Percentiles rank a stretch among this genome's conserved stretches.
These are phyloP conservation scores for Epirrhoe alternata DNA, from an alignment of 2,888 invertebrate genomes.

Conservation along the genomic window DNA sequence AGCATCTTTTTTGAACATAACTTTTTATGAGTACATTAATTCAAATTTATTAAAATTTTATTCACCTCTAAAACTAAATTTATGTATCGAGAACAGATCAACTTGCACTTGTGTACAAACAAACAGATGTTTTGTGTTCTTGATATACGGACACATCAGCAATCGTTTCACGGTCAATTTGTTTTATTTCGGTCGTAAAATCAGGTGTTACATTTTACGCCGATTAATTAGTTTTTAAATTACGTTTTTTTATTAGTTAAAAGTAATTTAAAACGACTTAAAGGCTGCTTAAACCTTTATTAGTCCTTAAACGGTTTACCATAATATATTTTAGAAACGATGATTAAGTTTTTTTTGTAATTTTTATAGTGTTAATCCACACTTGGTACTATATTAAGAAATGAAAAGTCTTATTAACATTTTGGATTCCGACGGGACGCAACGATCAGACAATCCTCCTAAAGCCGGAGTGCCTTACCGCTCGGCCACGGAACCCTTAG, in stretches of 20 bases:
- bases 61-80: constrained; percentile 53
- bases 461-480: no score
- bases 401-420: no score
- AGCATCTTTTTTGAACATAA: neutral
- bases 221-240: constrained; percentile 39
- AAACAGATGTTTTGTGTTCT: constrained; percentile 56
- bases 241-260: neutral
- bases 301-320: neutral
- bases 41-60: constrained; percentile 55
- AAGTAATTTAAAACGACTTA: neutral
- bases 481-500: no score
- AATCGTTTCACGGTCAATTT: constrained; percentile 61
- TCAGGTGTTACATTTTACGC: constrained; percentile 63
- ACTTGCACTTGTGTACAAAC: constrained; percentile 50
- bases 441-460: no score
- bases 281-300: neutral
- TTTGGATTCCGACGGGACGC: no score
- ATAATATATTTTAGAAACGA: no score
- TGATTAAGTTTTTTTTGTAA: no score
- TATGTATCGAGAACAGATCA: constrained; percentile 58
- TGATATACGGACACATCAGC: constrained; percentile 54
- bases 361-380: no score
- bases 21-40: neutral
- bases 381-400: no score
- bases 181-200: constrained; percentile 63